Conservation (phyloP, 2,113 vertebrate genomes). For the Gasterosteus nipponicus region DNA sequence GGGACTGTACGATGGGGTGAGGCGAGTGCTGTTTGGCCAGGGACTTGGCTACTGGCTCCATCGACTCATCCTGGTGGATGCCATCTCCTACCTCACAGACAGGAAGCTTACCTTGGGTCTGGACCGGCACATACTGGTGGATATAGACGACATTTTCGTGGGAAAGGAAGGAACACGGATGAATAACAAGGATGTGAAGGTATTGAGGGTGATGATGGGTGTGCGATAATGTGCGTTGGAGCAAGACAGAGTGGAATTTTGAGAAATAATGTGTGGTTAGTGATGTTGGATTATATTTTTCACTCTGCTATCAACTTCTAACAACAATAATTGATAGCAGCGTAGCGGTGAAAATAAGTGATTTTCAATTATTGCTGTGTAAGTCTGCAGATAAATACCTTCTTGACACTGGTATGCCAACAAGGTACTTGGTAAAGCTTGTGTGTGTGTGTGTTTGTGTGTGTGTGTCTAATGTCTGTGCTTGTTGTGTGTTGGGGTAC, state of each 20-base stretch:
- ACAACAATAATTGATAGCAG: constrained; percentile 28
- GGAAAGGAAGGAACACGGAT: constrained; percentile 97
- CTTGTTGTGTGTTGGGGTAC: constrained; percentile 66
- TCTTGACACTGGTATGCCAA: background rate
- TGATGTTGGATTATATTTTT: constrained; percentile 30
- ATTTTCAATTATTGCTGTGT: constrained; percentile 30
- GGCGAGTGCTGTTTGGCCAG: constrained; percentile 93
- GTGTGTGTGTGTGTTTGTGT: constrained; percentile 48
- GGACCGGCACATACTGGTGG: constrained; percentile 93
- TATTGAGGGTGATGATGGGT: constrained; percentile 74
- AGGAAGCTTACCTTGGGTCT: constrained; percentile 89
- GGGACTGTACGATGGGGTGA: constrained; percentile 94
- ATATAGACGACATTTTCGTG: constrained; percentile 96
- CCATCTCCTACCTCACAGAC: constrained; percentile 91
- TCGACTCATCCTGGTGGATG: constrained; percentile 92
- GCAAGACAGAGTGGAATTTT: constrained; percentile 10
- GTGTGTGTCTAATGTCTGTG: constrained; percentile 37
- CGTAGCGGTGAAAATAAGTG: constrained; percentile 8
- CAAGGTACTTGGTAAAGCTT: constrained; percentile 32
- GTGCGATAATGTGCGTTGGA: constrained; percentile 14
- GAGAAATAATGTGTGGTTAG: constrained; percentile 4
- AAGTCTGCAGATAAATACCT: constrained; percentile 14
- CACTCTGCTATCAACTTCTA: constrained; percentile 22
- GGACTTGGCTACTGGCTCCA: constrained; percentile 96
- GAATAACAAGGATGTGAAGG: constrained; percentile 95